Conservation (phyloP, 2,888 invertebrate species). For the Vanessa cardui region DNA sequence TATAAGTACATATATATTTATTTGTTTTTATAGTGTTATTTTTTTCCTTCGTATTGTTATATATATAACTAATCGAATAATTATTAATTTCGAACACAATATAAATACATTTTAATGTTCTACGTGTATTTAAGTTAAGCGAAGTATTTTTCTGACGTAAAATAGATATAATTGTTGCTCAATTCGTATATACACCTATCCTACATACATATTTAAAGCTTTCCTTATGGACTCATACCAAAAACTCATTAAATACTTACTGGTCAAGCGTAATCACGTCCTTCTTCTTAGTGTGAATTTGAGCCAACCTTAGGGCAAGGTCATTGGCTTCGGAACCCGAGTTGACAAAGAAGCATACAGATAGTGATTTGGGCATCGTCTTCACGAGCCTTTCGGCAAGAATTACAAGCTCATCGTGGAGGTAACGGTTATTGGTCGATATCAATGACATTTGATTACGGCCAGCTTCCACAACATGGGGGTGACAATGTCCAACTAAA, state of each 20-base stretch:
- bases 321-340: conserved; percentile 99
- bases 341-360: conserved; percentile 98
- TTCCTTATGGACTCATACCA: conserved; percentile 14
- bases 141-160: not conserved
- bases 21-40: not conserved
- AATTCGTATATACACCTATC: not conserved
- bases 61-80: too few species aligned
- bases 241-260: conserved; percentile 85
- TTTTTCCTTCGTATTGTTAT: not conserved
- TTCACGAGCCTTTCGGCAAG: conserved; percentile 92
- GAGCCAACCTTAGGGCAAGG: conserved; percentile 94
- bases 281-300: conserved; percentile 92
- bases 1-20: not conserved
- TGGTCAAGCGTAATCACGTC: conserved; percentile 98
- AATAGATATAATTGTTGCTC: not conserved
- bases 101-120: too few species aligned
- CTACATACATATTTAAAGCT: not conserved
- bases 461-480: conserved; percentile 95
- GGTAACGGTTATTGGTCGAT: conserved; percentile 97
- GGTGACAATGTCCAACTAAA: conserved; percentile 98
- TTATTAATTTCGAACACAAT: too few species aligned
- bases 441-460: conserved; percentile 94
- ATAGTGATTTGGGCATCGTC: conserved; percentile 92
- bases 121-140: too few species aligned
- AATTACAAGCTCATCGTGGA: conserved; percentile 97